Base-by-base conservation (phyloP, 2,113 vertebrate genomes). In the Zingel zingel region DNA sequence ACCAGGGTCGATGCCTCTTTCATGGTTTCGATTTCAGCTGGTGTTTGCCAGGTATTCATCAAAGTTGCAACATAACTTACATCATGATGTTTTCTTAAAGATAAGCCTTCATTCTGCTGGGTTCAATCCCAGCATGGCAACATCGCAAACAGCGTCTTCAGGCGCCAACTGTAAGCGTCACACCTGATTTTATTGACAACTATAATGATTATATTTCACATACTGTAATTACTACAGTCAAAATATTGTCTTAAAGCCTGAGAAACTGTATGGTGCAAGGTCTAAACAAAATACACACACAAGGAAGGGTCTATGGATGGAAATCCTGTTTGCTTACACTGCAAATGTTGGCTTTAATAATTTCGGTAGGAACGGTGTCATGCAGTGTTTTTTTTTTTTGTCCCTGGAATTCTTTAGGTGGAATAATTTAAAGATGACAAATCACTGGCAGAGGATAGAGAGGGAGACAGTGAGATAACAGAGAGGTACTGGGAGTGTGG, bases 281-380 rank as follows among this genome's bases (percentile, higher is more conserved):
- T 77, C 82, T 81, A 85, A 85, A 92, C 85, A 81, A 93, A 91
- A 93, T 68, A 73, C 27, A 10, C 30, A 69, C 90, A 93, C 88
- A 94, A 91, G 75, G 82, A 64, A 74, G n/a, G 74, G 86, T 21
- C 71, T 94, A 91, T 93, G 83, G 77, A 58, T 78, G 61, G 76
- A 92, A 85, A 88, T 77, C 61, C 58, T 87, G 76, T 83, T 86
- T 91, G 86, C 87, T 90, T 93, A 77, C 86, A 84, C 69, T 85
- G 87, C 57, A 89, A 93, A 94, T 93, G 88, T 91, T 93, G 83
- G 74, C 71, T 94, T 90, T 90, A 88, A 92, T 93, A 93, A 92
- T 92, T 91, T 68, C 0, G 3, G 30, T 80, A 77, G 88, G 86
- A 88, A 78, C 59, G 61, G 54, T 56, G 71, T 86, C 88, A 79